A percentile compares a stretch with the other conserved stretches of the same genome.
phyloP scores from a whole-genome alignment of 2,113 vertebrate species.

The Myotis davidii region DNA sequence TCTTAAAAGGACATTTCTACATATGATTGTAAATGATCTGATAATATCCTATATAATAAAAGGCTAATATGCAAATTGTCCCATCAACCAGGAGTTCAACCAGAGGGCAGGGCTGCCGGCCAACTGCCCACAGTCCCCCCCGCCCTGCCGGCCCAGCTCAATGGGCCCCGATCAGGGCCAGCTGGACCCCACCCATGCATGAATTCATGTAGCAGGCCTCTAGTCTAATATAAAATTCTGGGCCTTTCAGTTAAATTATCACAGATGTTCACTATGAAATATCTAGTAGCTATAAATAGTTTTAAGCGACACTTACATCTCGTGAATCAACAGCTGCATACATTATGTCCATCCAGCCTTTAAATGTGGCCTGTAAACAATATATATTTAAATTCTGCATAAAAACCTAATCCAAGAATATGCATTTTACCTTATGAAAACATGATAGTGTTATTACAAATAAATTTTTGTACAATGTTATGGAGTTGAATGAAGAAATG shows the following conservation, averaged over 20 bases:
- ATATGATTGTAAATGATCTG: not conserved
- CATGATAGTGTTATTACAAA: slow-evolving; percentile 1
- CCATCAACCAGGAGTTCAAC: too few relatives aligned
- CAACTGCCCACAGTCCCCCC: too few relatives aligned
- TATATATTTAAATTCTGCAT: slow-evolving; percentile 55
- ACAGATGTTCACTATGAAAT: not conserved
- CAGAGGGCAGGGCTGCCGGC: too few relatives aligned
- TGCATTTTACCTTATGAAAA: not conserved
- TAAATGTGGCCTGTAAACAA: slow-evolving; percentile 94
- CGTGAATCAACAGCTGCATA: slow-evolving; percentile 95
- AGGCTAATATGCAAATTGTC: too few relatives aligned
- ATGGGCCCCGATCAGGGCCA: too few relatives aligned
- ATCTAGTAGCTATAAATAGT: slow-evolving; percentile 40
- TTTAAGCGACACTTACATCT: slow-evolving; percentile 83
- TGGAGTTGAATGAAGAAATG: not conserved
- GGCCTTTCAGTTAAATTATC: slow-evolving; percentile 42
- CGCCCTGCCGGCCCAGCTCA: too few relatives aligned
- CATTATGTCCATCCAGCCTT: slow-evolving; percentile 99
- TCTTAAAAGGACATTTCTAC: not conserved
- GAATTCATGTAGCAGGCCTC: too few relatives aligned
- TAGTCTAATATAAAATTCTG: not conserved
- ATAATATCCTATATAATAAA: not conserved
- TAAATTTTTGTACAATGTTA: slow-evolving; percentile 40
- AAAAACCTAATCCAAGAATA: slow-evolving; percentile 29
- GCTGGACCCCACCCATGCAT: too few relatives aligned